Percentiles rank a stretch among this genome's conserved stretches.
Conservation (phyloP, 2,113 vertebrate species). For the Haplochromis vanheusdeni region DNA sequence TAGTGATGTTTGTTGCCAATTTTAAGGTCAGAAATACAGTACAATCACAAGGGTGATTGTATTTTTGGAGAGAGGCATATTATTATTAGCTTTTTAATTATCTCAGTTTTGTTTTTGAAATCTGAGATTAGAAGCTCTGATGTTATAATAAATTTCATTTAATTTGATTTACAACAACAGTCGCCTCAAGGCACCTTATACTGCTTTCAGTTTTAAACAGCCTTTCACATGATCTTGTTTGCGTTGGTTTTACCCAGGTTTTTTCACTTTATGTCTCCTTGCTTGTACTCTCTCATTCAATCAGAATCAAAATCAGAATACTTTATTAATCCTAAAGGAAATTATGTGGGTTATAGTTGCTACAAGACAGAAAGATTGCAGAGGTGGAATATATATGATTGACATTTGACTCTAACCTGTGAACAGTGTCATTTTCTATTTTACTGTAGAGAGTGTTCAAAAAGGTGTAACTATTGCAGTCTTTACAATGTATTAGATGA, state of each 20-base stretch:
- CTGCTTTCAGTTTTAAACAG: background rate
- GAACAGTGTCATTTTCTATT: background rate
- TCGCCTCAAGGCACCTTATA: background rate
- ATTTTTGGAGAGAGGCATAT: background rate
- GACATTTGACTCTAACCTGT: background rate
- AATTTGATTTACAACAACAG: background rate
- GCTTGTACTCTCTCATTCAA: background rate
- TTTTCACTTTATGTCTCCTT: background rate
- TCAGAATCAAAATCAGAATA: background rate
- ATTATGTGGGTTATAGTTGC: background rate
- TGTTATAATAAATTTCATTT: background rate
- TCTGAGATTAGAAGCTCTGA: background rate
- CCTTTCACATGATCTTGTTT: background rate
- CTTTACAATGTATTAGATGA: background rate
- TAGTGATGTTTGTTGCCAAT: slow-evolving; percentile 28
- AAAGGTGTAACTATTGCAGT: background rate
- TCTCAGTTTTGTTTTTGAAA: background rate
- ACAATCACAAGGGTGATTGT: background rate
- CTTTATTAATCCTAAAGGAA: background rate
- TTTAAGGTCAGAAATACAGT: background rate
- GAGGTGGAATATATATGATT: background rate
- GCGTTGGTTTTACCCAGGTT: background rate
- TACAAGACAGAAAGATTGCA: background rate
- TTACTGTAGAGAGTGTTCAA: background rate
- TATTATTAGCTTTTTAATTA: background rate